Conservation (phyloP, 2,888 invertebrate genomes). For the Agonopterix heracliana region DNA sequence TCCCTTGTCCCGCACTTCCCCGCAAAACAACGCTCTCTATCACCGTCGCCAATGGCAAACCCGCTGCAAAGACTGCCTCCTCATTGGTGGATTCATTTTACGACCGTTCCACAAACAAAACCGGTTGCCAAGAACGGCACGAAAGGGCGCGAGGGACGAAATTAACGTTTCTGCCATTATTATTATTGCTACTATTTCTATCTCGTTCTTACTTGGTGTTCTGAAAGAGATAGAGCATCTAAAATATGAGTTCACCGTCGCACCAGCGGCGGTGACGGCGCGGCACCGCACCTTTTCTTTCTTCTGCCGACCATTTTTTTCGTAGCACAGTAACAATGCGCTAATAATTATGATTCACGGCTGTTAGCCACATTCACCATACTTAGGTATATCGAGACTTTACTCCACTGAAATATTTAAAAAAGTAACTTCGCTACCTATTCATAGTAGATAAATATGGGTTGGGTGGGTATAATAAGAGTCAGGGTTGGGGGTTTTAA, state of each 20-base stretch:
- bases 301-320: constrained; percentile 8
- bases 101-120: constrained; percentile 69
- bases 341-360: too few species aligned
- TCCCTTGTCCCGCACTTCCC: constrained; percentile 51
- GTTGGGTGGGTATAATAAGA: too few species aligned
- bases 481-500: too few species aligned
- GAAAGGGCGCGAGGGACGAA: constrained; percentile 70
- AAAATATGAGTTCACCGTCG: constrained; percentile 21
- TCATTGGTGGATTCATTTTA: constrained; percentile 58
- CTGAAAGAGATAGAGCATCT: constrained; percentile 24
- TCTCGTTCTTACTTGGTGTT: constrained; percentile 34
- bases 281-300: constrained; percentile 19
- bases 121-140: constrained; percentile 66
- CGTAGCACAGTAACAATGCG: too few species aligned
- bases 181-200: constrained; percentile 47
- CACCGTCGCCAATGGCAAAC: constrained; percentile 65
- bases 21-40: constrained; percentile 41
- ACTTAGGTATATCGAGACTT: too few species aligned
- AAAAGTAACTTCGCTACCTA: too few species aligned
- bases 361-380: too few species aligned
- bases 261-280: constrained; percentile 3
- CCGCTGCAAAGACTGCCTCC: constrained; percentile 36
- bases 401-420: too few species aligned
- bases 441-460: too few species aligned
- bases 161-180: constrained; percentile 54